Evolutionary conservation across 2,888 invertebrate species (phyloP).

Genomic region (Oscheius sp.): DNA sequence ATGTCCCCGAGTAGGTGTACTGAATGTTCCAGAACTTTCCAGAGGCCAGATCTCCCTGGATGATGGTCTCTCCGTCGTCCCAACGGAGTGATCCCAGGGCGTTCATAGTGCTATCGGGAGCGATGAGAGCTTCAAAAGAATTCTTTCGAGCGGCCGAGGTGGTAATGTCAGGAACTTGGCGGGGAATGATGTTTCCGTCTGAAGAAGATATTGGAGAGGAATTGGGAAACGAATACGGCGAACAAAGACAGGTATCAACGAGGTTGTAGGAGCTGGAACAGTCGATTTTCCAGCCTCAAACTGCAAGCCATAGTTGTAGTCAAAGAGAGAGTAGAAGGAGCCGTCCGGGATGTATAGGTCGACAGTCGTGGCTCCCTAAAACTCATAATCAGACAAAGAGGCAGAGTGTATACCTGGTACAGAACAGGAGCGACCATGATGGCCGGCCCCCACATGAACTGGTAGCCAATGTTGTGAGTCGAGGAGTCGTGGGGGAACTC

Average conservation of each 20-base stretch:
- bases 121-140: constrained; percentile 80
- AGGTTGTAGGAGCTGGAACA: constrained; percentile 62
- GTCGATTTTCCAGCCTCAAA: constrained; percentile 43
- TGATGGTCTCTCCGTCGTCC: constrained; percentile 69
- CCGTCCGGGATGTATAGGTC: constrained; percentile 74
- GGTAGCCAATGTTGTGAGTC: constrained; percentile 58
- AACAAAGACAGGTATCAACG: constrained; percentile 64
- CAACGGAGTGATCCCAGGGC: constrained; percentile 55
- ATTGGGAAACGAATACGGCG: constrained; percentile 38
- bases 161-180: constrained; percentile 73
- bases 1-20: constrained; percentile 16
- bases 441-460: constrained; percentile 70
- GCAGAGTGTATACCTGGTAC: constrained; percentile 32
- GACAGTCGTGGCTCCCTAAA: constrained; percentile 50
- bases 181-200: constrained; percentile 76
- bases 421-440: constrained; percentile 58
- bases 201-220: constrained; percentile 1
- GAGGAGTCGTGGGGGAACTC: constrained; percentile 62
- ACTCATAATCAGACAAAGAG: neutral
- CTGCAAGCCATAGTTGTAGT: constrained; percentile 50
- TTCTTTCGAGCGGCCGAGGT: constrained; percentile 77
- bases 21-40: constrained; percentile 33
- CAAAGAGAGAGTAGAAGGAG: constrained; percentile 72
- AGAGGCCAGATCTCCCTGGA: constrained; percentile 29
- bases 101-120: constrained; percentile 39